A percentile compares a stretch with the other conserved stretches of the same genome.
phyloP scores from a whole-genome alignment of 2,797 vertebrate genomes.

The Dendrocincla fuliginosa region DNA sequence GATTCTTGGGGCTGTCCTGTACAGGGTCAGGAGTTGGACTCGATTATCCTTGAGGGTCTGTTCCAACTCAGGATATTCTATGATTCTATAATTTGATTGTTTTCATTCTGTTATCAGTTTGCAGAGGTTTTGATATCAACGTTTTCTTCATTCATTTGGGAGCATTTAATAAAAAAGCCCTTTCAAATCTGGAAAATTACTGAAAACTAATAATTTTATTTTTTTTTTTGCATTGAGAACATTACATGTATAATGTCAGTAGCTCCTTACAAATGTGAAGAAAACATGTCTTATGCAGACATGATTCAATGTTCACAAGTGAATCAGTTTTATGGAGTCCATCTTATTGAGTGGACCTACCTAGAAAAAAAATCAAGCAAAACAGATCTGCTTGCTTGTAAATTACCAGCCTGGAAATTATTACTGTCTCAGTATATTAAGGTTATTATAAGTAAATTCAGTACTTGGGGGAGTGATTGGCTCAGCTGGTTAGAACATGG shows the following conservation, averaged over 20 bases:
- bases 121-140: background rate
- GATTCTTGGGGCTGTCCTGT: background rate
- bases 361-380: background rate
- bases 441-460: background rate
- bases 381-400: background rate
- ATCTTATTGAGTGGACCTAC: background rate
- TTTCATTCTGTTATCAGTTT: background rate
- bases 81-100: background rate
- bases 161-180: background rate
- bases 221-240: background rate
- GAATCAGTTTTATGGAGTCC: background rate
- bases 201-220: background rate
- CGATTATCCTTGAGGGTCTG: background rate
- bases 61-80: background rate
- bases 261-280: background rate
- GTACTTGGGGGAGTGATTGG: background rate
- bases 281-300: background rate
- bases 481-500: background rate
- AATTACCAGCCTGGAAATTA: constrained; percentile 1
- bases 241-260: background rate
- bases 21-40: background rate
- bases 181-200: background rate
- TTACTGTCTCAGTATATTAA: background rate
- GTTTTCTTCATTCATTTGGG: background rate
- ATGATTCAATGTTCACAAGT: background rate